Percentiles rank a stretch among this genome's conserved stretches.
phyloP scores from a whole-genome alignment of 1,140 invertebrate genomes.

The Heliconius congener region DNA sequence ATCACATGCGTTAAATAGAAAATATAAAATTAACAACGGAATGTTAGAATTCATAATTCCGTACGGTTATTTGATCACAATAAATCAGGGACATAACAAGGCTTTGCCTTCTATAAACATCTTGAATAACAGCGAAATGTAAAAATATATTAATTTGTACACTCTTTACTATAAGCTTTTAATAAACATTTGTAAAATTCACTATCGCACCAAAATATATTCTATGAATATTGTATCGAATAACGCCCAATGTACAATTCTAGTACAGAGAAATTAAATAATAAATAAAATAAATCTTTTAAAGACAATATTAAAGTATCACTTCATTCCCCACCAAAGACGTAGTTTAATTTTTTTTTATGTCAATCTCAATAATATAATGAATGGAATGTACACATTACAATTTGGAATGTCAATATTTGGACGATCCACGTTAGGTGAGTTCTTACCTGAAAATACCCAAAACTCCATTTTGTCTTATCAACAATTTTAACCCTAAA shows the following conservation, averaged over 20 bases:
- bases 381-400: constrained; percentile 72
- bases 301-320: constrained; percentile 65
- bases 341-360: constrained; percentile 19
- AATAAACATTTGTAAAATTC: constrained; percentile 79
- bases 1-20: constrained; percentile 73
- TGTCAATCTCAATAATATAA: constrained; percentile 60
- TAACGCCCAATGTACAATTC: constrained; percentile 61
- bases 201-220: constrained; percentile 79
- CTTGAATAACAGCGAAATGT: constrained; percentile 74
- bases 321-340: constrained; percentile 73
- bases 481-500: constrained; percentile 66
- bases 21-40: constrained; percentile 69
- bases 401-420: constrained; percentile 55
- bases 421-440: constrained; percentile 26
- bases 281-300: constrained; percentile 65
- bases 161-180: constrained; percentile 63
- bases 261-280: constrained; percentile 68
- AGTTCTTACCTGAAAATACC: constrained; percentile 25
- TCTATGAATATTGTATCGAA: constrained; percentile 60
- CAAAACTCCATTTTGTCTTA: constrained; percentile 44
- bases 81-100: constrained; percentile 71
- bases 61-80: constrained; percentile 72
- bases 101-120: constrained; percentile 73
- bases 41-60: constrained; percentile 79
- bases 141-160: constrained; percentile 82